These are phyloP conservation scores for Apamea crenata DNA, from an alignment of 2,888 invertebrate species.

Conservation along the genomic window DNA sequence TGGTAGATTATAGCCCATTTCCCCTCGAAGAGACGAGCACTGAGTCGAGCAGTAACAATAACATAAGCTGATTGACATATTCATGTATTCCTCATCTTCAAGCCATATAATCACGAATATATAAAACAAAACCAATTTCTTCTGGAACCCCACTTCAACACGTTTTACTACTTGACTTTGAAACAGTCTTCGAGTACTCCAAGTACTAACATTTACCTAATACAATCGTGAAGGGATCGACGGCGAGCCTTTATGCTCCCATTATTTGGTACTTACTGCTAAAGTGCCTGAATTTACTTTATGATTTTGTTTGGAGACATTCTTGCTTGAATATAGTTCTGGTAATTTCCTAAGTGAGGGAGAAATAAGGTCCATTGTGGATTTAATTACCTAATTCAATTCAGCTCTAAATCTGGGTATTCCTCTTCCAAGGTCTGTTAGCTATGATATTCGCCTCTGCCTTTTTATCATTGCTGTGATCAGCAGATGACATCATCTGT, in stretches of 20 bases:
- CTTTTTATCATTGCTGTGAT: conserved; percentile 4
- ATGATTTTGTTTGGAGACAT: conserved; percentile 14
- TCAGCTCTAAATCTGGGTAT: neutral
- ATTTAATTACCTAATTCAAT: conserved; percentile 1
- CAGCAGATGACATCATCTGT: neutral
- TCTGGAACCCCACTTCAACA: conserved; percentile 46
- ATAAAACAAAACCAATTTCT: conserved; percentile 43
- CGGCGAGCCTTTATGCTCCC: conserved; percentile 25
- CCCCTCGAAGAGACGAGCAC: neutral
- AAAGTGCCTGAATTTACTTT: conserved; percentile 31
- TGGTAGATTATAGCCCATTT: neutral
- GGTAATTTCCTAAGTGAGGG: conserved; percentile 9
- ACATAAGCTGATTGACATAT: neutral
- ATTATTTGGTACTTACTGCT: conserved; percentile 42
- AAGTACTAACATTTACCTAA: conserved; percentile 55
- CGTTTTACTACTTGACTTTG: conserved; percentile 62
- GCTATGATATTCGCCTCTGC: neutral
- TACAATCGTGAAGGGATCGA: conserved; percentile 31
- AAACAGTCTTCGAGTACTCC: conserved; percentile 40
- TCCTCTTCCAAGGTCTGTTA: neutral
- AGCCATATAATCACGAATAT: conserved; percentile 13
- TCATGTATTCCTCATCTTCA: conserved; percentile 2
- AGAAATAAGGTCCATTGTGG: conserved; percentile 1
- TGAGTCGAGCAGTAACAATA: neutral
- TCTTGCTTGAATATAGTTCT: conserved; percentile 20